Percentiles rank a stretch among this genome's conserved stretches.
These are phyloP conservation scores for Notolepis coatsorum DNA, from an alignment of 2,797 vertebrate species.

Conservation along the genomic window DNA sequence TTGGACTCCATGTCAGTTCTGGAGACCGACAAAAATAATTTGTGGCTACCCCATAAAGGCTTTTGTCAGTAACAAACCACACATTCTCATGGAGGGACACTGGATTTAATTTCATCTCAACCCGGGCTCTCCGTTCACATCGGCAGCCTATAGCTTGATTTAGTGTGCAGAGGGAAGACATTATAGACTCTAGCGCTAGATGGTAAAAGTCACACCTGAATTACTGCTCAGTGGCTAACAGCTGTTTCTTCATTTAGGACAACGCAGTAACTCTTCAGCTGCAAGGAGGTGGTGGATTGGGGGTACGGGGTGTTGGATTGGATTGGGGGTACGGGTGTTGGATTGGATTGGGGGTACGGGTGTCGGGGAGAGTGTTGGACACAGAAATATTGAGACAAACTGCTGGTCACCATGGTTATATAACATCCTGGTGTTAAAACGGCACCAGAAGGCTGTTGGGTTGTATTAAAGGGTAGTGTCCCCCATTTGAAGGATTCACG, in stretches of 20 bases:
- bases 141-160: constrained; percentile 18
- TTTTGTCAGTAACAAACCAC: constrained; percentile 8
- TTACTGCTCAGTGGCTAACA: background rate
- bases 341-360: background rate
- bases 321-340: background rate
- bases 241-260: constrained; percentile 25
- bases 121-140: background rate
- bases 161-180: background rate
- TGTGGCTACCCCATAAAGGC: background rate
- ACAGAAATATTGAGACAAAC: constrained; percentile 12
- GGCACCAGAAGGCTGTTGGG: no score
- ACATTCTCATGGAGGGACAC: constrained; percentile 2
- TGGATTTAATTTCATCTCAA: background rate
- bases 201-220: constrained; percentile 31
- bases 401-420: background rate
- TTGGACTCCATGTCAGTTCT: no score
- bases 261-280: constrained; percentile 24
- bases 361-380: background rate
- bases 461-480: no score
- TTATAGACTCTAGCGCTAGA: constrained; percentile 4
- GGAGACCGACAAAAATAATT: no score
- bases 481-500: no score
- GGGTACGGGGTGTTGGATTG: constrained; percentile 18
- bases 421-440: constrained; percentile 19
- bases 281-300: background rate